A percentile compares a stretch with the other conserved stretches of the same genome.
Evolutionary conservation across 2,113 vertebrate species (phyloP).

Genomic region (Sciurus niger): DNA sequence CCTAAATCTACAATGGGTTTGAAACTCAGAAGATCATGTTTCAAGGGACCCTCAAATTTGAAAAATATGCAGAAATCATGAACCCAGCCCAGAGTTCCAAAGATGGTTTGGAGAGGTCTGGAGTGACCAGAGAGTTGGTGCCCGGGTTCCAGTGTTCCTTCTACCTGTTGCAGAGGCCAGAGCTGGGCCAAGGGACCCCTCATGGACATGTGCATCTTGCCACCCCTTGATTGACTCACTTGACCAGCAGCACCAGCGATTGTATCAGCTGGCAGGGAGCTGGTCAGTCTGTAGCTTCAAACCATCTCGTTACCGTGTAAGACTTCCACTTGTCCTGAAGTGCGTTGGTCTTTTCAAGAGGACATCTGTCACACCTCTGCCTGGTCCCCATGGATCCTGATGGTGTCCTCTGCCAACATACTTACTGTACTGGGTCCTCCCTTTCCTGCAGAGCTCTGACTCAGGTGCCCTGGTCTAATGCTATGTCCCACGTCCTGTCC

Average conservation of each 20-base stretch:
- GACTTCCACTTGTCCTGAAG: neutral
- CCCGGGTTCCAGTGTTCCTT: neutral
- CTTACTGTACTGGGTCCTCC: neutral
- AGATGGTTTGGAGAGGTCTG: neutral
- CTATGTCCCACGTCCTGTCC: no score
- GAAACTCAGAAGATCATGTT: neutral
- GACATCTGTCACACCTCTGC: neutral
- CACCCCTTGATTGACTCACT: neutral
- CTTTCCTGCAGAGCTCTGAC: neutral
- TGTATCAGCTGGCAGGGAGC: neutral
- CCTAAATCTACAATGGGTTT: neutral
- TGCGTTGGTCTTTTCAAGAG: neutral
- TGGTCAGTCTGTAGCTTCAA: no score
- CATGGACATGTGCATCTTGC: accelerated
- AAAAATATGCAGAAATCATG: neutral
- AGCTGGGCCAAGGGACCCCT: neutral
- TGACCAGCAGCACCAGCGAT: neutral
- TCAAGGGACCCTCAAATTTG: neutral
- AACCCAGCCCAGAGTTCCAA: neutral
- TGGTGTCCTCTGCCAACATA: neutral
- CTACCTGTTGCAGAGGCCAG: neutral
- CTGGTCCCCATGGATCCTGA: neutral
- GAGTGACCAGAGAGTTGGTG: no score
- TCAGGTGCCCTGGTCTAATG: neutral
- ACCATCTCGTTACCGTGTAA: neutral